Evolutionary conservation across 1,140 invertebrate genomes (phyloP).

Genomic region (Ostrea edulis): DNA sequence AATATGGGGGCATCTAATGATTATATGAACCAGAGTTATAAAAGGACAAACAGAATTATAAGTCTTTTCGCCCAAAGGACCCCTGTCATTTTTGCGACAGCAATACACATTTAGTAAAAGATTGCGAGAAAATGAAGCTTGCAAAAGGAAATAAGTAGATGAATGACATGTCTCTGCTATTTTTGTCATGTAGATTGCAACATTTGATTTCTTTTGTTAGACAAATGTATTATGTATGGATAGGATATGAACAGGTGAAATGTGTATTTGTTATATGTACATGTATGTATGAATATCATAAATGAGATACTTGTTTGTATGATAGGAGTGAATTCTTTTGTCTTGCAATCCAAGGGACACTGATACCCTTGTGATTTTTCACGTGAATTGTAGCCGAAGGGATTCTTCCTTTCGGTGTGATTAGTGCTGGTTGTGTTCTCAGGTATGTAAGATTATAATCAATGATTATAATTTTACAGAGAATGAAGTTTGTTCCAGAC

Average conservation of each 20-base stretch:
- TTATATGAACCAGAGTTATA: not conserved
- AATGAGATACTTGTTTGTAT: not conserved
- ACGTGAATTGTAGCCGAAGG: no score
- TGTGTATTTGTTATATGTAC: no score
- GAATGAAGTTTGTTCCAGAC: no score
- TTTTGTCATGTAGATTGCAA: not conserved
- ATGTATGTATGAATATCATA: no score
- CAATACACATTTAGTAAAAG: slow-evolving; percentile 37
- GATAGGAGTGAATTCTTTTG: not conserved
- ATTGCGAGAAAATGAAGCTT: slow-evolving; percentile 50
- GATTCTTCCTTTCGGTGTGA: no score
- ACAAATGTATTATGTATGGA: not conserved
- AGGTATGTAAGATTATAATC: no score
- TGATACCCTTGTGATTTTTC: not conserved
- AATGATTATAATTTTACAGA: no score
- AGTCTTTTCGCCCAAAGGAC: not conserved
- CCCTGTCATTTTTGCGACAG: slow-evolving; percentile 43
- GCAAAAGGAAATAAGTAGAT: slow-evolving; percentile 37
- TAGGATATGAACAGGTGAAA: not conserved
- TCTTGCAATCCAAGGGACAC: slow-evolving; percentile 33
- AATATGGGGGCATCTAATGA: not conserved
- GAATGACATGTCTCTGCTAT: not conserved
- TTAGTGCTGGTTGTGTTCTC: no score
- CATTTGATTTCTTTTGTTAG: not conserved
- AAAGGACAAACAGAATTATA: not conserved